Percentiles rank a stretch among this genome's conserved stretches.
Evolutionary conservation across 2,888 invertebrate genomes (phyloP).

Genomic region (Chalcis sispes): DNA sequence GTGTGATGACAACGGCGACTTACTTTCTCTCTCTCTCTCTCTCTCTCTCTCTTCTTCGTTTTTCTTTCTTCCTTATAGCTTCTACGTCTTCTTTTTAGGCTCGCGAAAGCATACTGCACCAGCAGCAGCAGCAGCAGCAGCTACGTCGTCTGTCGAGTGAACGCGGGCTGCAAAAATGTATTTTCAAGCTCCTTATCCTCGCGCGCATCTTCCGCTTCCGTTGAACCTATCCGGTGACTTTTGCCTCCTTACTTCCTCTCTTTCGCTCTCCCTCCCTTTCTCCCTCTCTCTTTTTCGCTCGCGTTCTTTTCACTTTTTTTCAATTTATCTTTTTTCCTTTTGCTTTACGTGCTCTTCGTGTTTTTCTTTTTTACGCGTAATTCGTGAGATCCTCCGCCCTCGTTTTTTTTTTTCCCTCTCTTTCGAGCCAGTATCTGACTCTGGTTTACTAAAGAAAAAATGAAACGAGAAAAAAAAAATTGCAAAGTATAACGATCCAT

Average conservation of each 20-base stretch:
- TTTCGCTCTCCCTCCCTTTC: background rate
- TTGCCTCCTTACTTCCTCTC: background rate
- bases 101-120: slow-evolving; percentile 32
- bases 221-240: background rate
- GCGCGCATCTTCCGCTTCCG: slow-evolving; percentile 40
- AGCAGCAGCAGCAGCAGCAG: no score
- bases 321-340: background rate
- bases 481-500: no score
- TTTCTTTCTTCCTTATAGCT: background rate
- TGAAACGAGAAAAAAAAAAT: no score
- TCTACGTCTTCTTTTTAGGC: no score
- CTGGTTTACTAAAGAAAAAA: no score
- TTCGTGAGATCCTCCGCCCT: background rate
- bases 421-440: background rate
- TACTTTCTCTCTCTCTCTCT: background rate
- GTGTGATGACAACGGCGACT: background rate
- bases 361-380: background rate
- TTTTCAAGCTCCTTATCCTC: slow-evolving; percentile 53
- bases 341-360: background rate
- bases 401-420: background rate
- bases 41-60: background rate
- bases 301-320: background rate
- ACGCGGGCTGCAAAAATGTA: slow-evolving; percentile 45
- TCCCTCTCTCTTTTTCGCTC: background rate
- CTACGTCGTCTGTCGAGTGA: no score